Conservation (phyloP, 35 echinoderm and acorn worm genomes). For the Apostichopus californicus region DNA sequence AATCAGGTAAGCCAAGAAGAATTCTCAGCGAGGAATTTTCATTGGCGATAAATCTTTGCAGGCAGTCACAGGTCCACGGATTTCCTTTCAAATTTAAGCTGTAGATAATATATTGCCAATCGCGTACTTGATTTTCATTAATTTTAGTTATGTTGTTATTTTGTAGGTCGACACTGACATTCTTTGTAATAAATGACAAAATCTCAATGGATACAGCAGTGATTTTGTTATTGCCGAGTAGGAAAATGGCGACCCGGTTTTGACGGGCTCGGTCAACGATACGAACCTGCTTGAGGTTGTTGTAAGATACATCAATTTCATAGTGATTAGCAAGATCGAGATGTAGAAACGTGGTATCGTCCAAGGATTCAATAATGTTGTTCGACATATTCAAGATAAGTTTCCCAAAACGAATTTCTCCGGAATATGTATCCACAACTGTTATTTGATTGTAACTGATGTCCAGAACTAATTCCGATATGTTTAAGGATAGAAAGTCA, state of each 20-base stretch:
- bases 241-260: neutral
- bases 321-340: neutral
- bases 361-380: neutral
- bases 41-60: neutral
- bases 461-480: neutral
- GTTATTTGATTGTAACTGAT: neutral
- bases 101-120: neutral
- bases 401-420: neutral
- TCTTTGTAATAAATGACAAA: neutral
- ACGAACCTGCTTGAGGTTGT: neutral
- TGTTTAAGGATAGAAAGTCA: neutral
- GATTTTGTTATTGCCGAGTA: neutral
- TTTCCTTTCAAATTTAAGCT: constrained; percentile 13
- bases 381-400: neutral
- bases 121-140: neutral
- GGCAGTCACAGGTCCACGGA: constrained; percentile 34
- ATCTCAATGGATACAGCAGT: neutral
- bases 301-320: neutral
- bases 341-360: neutral
- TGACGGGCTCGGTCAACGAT: neutral
- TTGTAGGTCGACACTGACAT: neutral
- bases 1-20: neutral
- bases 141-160: neutral
- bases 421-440: neutral
- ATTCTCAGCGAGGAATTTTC: neutral